Conservation (phyloP, 2,797 vertebrate genomes). For the Ptychadena robeensis region DNA sequence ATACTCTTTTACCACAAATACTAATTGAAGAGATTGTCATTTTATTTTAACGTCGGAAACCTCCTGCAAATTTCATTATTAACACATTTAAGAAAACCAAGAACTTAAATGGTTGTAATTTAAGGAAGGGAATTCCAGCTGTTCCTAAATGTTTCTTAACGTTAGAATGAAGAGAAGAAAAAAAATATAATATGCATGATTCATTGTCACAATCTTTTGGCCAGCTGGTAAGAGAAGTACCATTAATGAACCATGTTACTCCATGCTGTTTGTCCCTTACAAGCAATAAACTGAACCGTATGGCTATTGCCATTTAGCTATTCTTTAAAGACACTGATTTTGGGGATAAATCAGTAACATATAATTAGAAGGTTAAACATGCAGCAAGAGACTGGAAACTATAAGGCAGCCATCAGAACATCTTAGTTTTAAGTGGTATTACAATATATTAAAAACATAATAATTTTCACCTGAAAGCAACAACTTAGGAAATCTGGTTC, state of each 20-base stretch:
- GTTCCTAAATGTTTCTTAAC: slow-evolving; percentile 70
- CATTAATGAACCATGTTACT: slow-evolving; percentile 73
- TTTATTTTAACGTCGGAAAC: slow-evolving; percentile 26
- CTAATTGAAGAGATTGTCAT: slow-evolving; percentile 27
- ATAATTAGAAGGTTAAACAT: not conserved
- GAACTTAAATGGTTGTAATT: slow-evolving; percentile 53
- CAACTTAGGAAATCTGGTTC: too few relatives aligned
- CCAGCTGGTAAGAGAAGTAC: slow-evolving; percentile 72
- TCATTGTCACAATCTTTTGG: slow-evolving; percentile 75
- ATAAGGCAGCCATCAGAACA: not conserved
- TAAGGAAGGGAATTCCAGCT: slow-evolving; percentile 62
- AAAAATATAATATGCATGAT: slow-evolving; percentile 66
- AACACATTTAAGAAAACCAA: slow-evolving; percentile 53
- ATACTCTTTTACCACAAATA: not conserved
- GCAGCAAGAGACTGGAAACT: not conserved
- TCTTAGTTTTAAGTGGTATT: too few relatives aligned
- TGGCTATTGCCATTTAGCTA: slow-evolving; percentile 64
- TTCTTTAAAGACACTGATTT: slow-evolving; percentile 55
- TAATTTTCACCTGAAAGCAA: too few relatives aligned
- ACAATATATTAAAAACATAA: too few relatives aligned
- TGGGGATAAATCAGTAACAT: slow-evolving; percentile 1
- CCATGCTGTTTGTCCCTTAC: slow-evolving; percentile 69
- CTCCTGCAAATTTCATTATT: slow-evolving; percentile 50
- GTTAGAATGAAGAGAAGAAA: slow-evolving; percentile 44
- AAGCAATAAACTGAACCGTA: slow-evolving; percentile 66